Evolutionary conservation across 2,797 vertebrate species (phyloP), one percentile per base, ranked within the genome.

Genomic region (Girardinus metallicus): DNA sequence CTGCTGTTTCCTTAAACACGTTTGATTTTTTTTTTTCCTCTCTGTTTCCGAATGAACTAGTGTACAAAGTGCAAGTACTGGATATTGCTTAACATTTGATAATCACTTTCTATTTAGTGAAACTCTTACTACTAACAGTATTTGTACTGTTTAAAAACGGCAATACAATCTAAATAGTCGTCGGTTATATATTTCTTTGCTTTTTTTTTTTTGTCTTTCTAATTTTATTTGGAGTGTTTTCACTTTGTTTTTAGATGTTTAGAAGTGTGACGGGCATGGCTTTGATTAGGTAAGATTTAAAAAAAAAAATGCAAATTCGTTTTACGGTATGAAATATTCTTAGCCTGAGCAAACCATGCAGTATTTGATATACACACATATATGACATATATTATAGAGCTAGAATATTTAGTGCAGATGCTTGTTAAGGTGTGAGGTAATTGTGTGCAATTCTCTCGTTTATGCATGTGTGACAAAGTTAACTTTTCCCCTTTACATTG

Each of bases 391-490:
- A 95, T 93, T 94, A 94, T 96, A 97, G 97, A 97, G 96, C 96
- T 96, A 96, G 97, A 96, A 95, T 98, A 98, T 97, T 97, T 97
- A 98, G 97, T 98, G 95, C 98, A 96, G 97, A 98, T 97, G 97
- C 97, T 99, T 99, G 97, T 99, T 96, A 96, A 97, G 96, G 97
- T 97, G 97, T 97, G 97, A 98, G 97, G 97, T 98, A 96, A 97
- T 97, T 95, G 97, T 98, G 98, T 99, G 98, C 97, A 99, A 98
- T 99, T 97, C 96, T 97, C 94, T 98, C 97, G 98, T 97, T 99
- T 99, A 98, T 99, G 98, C 98, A 99, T 99, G 98, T 98, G 97
- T 97, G 97, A 97, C 95, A 95, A 91, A 95, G 95, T 97, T 96
- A 95, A 95, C 93, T 95, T 94, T 93, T 96, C 95, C 97, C 96